Evolutionary conservation across 2,888 invertebrate genomes (phyloP), one percentile per base, ranked within the genome.

Genomic region (Amphipyra tragopoginis): DNA sequence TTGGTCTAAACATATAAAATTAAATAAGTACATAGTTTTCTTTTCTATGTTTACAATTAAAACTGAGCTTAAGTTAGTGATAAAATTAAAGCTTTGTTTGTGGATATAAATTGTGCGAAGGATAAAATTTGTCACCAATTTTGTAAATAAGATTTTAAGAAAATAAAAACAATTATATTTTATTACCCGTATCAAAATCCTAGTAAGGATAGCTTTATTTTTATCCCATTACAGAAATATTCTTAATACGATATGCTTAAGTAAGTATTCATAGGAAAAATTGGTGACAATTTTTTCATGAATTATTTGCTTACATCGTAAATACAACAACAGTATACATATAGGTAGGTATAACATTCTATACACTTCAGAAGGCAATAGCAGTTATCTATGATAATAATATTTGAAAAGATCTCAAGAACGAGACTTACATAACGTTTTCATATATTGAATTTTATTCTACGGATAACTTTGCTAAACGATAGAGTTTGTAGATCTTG

Each of bases 371-470:
- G 75, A 82, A 82, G 79, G 76, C 79, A 79, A 75, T 76, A 79
- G 69, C 47, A 68, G 59, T 66, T 77, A 70, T 66, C 65, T 67
- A 77, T 67, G 67, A 73, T 63, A 75, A 73, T 63, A 75, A 73
- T 70, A 75, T 80, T 75, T 72, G 72, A 75, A 81, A 66, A 79
- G 67, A 76, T 81, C 79, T 81, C 80, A 73, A 80, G 73, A 80
- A 77, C 69, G 82, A 83, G 83, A 84, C 79, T 80, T 69, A 83
- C 73, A 75, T 77, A 81, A 79, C 76, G 71, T 75, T 75, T 77
- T 75, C 73, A 73, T 73, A 66, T 67, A 72, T 40, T 64, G 72
- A 79, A 74, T 71, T 75, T 65, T 75, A 81, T 77, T 75, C 72
- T 79, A 82, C 81, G 73, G 84, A 80, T 75, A 68, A 80, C 58